Evolutionary conservation across 2,113 vertebrate species (phyloP), one percentile per base, ranked within the genome.

Genomic region (Aspiorhynchus laticeps): DNA sequence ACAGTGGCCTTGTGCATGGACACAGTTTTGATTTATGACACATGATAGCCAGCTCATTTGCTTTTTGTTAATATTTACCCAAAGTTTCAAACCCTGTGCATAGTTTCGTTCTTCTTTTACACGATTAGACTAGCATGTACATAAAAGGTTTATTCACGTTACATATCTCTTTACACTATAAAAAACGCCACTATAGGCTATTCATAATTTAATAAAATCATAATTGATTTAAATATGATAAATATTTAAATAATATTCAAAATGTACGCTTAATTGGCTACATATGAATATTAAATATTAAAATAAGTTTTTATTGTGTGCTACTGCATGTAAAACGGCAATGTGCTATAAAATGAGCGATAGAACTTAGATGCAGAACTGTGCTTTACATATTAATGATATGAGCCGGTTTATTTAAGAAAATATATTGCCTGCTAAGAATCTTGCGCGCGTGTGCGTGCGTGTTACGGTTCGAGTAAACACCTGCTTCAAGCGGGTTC

Each of bases 31-130:
- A 97, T 97, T 97, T 96, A 96, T 96, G 93, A 93, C 91, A 85
- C 84, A 87, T 91, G 87, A 92, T 89, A 83, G 89, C 87, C 88
- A 92, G 90, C 92, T 90, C 90, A 93, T 92, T 94, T 96, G 96
- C 92, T 91, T 93, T 96, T 95, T 95, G 97, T 97, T 98, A 97
- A 97, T 97, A 92, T 97, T 97, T 96, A 94, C 92, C 95, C 92
- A 91, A 91, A 83, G 87, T 92, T 91, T 92, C 93, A 94, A 48
- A 48, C 46, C 46, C 12, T 3, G 33, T 63, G 77, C 63, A 67
- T 79, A 84, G 41, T 43, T 84, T 77, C 12, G 59, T 38, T 78
- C 19, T 85, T 36, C 19, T 6, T 73, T n/a, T 19, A 14, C 12
- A 12, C 31, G 21, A 0, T 6, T 11, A 11, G 36, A 51, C 6